Evolutionary conservation across 2,888 invertebrate genomes (phyloP).

Genomic region (Andrena hattorfiana): DNA sequence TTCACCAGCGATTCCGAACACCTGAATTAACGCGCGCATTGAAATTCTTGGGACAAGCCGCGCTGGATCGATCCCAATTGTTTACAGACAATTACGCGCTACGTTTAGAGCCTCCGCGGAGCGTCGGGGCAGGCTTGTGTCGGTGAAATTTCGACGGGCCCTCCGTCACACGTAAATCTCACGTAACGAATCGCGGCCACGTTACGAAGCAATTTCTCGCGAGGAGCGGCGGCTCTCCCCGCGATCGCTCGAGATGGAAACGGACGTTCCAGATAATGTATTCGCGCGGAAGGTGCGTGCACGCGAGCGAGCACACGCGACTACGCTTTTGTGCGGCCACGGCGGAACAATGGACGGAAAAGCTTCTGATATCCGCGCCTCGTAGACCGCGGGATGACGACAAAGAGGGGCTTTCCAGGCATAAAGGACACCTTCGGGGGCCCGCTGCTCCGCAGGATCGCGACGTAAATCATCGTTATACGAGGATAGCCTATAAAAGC

Average conservation of each 20-base stretch:
- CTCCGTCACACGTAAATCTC: not conserved
- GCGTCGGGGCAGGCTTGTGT: not conserved
- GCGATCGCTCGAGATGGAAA: constrained; percentile 46
- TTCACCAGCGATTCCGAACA: too few relatives aligned
- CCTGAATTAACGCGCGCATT: too few relatives aligned
- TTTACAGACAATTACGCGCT: constrained; percentile 5
- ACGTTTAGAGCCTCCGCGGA: not conserved
- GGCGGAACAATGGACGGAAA: constrained; percentile 67
- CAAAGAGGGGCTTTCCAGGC: constrained; percentile 72
- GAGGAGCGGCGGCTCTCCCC: constrained; percentile 12
- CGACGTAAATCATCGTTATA: constrained; percentile 72
- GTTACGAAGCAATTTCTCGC: constrained; percentile 61
- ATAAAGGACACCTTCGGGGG: constrained; percentile 65
- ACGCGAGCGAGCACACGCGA: constrained; percentile 15
- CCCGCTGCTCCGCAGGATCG: constrained; percentile 54
- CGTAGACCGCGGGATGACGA: constrained; percentile 64
- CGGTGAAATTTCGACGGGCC: constrained; percentile 22
- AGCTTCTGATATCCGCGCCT: constrained; percentile 67
- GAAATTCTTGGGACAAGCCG: not conserved
- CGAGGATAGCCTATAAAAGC: constrained; percentile 62
- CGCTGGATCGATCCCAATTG: constrained; percentile 3
- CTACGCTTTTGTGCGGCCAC: constrained; percentile 28
- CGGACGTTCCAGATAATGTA: constrained; percentile 55
- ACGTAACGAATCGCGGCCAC: constrained; percentile 58
- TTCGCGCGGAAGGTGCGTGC: constrained; percentile 58